phyloP scores from a whole-genome alignment of 2,888 invertebrate species.

The Sesia bembeciformis region DNA sequence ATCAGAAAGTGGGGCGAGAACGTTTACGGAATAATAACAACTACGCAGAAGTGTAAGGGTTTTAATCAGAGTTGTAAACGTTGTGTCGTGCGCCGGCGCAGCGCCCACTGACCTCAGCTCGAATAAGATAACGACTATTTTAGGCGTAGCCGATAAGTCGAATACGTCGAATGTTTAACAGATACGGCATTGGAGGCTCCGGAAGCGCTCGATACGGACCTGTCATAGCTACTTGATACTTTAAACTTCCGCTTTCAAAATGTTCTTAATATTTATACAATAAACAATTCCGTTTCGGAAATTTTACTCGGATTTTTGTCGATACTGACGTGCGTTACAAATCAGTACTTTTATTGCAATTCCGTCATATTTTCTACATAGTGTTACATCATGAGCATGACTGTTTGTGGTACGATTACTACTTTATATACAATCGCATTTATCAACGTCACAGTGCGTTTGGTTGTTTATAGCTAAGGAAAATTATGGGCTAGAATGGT shows the following conservation, averaged over 20 bases:
- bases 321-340: too few relatives aligned
- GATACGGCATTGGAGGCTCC: constrained; percentile 56
- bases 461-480: too few relatives aligned
- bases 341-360: too few relatives aligned
- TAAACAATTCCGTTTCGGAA: too few relatives aligned
- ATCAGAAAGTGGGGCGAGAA: constrained; percentile 17
- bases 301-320: too few relatives aligned
- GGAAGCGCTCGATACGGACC: constrained; percentile 41
- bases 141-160: constrained; percentile 57
- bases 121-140: constrained; percentile 70
- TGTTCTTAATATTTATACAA: not conserved
- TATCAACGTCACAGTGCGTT: not conserved
- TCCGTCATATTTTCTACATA: not conserved
- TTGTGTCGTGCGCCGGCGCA: constrained; percentile 46
- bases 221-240: constrained; percentile 25
- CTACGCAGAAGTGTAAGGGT: constrained; percentile 28
- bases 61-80: constrained; percentile 53
- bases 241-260: constrained; percentile 15
- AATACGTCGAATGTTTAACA: constrained; percentile 56
- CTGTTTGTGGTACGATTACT: not conserved
- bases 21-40: constrained; percentile 26
- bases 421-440: not conserved
- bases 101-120: constrained; percentile 68
- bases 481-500: too few relatives aligned
- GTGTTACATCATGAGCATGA: not conserved